Base-by-base conservation (phyloP, 2,888 invertebrate genomes). In the Polydrusus cervinus region DNA sequence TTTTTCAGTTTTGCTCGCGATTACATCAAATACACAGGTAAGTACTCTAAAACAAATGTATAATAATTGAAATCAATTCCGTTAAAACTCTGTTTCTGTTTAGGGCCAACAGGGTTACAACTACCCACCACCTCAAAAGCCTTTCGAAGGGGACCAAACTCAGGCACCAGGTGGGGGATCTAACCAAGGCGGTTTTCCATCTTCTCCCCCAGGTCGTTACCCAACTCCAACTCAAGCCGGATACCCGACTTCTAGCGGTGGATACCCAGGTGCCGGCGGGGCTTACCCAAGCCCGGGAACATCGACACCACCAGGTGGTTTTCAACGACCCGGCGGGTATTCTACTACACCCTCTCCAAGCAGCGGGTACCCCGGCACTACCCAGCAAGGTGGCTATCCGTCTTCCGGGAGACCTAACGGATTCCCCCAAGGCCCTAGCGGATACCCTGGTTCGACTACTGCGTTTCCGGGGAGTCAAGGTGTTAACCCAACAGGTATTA, bases 61-160 rank as follows among this genome's bases (percentile, higher is more conserved):
- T 2, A n/a, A n/a, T n/a, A 13, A n/a, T n/a, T 13, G 13, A 9
- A 13, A 13, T n/a, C 13, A n/a, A n/a, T 6, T 43, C n/a, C 10
- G 6, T 5, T 43, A 40, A 40, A 6, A 40, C 9, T 2, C 40
- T 40, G 10, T 11, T 40, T 40, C 7, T 30, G 30, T 43, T 43
- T 65, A 92, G 92, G 91, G 90, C 68, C 93, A 94, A 88, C 91
- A 89, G 83, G 94, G 94, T 18, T 95, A 95, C 84, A 91, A 90
- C 78, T 95, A 95, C 87, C 92, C 92, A 78, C 90, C 91, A 76
- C 95, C 94, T 8, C 89, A 89, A 64, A 89, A 90, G 80, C 91
- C 91, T 0, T 89, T 93, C 79, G 13, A 83, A 84, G 71, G 74
- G 60, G 67, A 55, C 13, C 84, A 86, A 30, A 64, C 20, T n/a